Evolutionary conservation across 2,888 invertebrate species (phyloP), one percentile per base, ranked within the genome.

Genomic region (Macaria liturata): DNA sequence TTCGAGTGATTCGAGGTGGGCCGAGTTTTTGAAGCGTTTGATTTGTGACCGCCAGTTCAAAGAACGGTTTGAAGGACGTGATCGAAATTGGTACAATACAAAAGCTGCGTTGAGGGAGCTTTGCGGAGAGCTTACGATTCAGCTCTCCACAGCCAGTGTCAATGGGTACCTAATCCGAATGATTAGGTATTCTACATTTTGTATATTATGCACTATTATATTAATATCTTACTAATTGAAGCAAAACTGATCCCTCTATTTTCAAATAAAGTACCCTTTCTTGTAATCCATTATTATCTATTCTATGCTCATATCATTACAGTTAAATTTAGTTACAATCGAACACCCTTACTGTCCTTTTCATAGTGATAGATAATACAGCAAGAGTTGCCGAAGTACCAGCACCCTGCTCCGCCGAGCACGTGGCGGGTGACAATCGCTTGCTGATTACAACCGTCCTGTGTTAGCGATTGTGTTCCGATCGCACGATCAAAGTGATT

Each of bases 401-500:
- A 69, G 65, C 60, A 58, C 62, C 65, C 62, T 69, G 69, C 72
- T 75, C 68, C 65, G 56, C 66, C 69, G 65, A 73, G 72, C 75
- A 61, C 64, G 56, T 68, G 65, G 65, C 66, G 65, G 70, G 75
- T 75, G 78, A 81, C 80, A 83, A 80, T 81, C 78, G 78, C 63
- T 73, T 73, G 75, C 74, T 85, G 82, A 85, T 84, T 84, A 79
- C 81, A 71, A 72, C 76, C 78, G 83, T 80, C 76, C 79, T 77
- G 72, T 74, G 78, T 79, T 79, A 71, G 72, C 76, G 78, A 81
- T 79, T 80, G 78, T 75, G 69, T 60, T 60, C 59, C 59, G 59
- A 60, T 60, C 59, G 73, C 74, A 68, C 76, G 80, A 86, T 86
- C 86, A 88, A 87, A 88, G 86, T 82, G 83, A 84, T 84, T 84